phyloP scores from a whole-genome alignment of 2,888 invertebrate species.

The Tuta absoluta region DNA sequence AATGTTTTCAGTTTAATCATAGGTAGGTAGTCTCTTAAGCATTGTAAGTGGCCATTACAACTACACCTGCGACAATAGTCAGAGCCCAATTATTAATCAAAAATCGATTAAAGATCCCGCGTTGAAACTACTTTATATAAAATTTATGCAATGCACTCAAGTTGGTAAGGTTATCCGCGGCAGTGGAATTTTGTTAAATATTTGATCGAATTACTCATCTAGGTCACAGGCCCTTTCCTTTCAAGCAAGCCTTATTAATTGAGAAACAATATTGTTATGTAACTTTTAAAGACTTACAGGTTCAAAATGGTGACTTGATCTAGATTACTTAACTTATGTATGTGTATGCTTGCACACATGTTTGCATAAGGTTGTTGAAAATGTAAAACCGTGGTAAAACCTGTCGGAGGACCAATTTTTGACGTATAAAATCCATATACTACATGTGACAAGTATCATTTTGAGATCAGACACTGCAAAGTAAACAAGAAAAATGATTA shows the following conservation, averaged over 20 bases:
- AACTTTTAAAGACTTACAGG: constrained; percentile 21
- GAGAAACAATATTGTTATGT: constrained; percentile 22
- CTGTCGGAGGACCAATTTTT: constrained; percentile 46
- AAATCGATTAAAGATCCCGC: no score
- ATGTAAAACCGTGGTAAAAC: constrained; percentile 52
- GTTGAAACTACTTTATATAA: not conserved
- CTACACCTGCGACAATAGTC: no score
- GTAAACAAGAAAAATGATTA: constrained; percentile 48
- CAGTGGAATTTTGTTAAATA: not conserved
- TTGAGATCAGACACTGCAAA: constrained; percentile 45
- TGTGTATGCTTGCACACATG: constrained; percentile 39
- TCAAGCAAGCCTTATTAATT: constrained; percentile 7
- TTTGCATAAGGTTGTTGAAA: constrained; percentile 33
- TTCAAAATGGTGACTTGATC: constrained; percentile 42
- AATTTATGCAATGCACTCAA: not conserved
- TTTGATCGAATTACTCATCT: constrained; percentile 17
- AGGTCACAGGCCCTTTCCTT: constrained; percentile 24
- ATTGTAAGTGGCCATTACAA: no score
- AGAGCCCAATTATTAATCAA: no score
- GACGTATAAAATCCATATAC: constrained; percentile 55
- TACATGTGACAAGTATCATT: constrained; percentile 45
- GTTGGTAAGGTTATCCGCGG: not conserved
- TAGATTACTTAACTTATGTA: constrained; percentile 45
- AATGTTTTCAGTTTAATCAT: no score
- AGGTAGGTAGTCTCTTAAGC: no score